phyloP scores from a whole-genome alignment of 2,888 invertebrate genomes.

The Chloromyia formosa region DNA sequence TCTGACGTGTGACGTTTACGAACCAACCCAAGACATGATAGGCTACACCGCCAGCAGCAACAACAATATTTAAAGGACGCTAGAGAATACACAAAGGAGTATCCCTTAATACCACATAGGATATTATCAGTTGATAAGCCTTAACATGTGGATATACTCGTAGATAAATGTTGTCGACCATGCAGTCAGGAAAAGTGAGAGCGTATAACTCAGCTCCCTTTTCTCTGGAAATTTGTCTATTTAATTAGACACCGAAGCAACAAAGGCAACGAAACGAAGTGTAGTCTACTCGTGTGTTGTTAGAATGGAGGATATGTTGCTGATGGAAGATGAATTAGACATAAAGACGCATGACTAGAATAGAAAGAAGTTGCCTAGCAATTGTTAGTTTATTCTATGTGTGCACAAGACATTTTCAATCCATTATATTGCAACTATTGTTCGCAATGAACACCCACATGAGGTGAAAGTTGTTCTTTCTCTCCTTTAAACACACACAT shows the following conservation, averaged over 20 bases:
- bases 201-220: neutral
- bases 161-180: neutral
- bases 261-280: neutral
- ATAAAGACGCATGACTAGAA: slow-evolving; percentile 9
- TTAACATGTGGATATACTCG: slow-evolving; percentile 3
- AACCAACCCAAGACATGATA: slow-evolving; percentile 12
- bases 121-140: neutral
- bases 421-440: neutral
- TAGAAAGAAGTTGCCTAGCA: slow-evolving; percentile 10
- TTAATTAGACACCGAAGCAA: slow-evolving; percentile 21
- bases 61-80: slow-evolving; percentile 6
- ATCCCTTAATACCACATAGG: too few relatives aligned
- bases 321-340: slow-evolving; percentile 21
- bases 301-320: neutral
- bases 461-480: too few relatives aligned
- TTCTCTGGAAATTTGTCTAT: slow-evolving; percentile 26
- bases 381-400: neutral
- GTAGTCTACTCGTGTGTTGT: neutral
- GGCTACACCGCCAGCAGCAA: slow-evolving; percentile 6
- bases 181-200: slow-evolving; percentile 22
- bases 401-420: neutral
- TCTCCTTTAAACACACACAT: too few relatives aligned
- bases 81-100: slow-evolving; percentile 4
- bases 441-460: neutral
- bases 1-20: neutral